phyloP scores from a whole-genome alignment of 2,888 invertebrate genomes.

The Microplitis manilae region DNA sequence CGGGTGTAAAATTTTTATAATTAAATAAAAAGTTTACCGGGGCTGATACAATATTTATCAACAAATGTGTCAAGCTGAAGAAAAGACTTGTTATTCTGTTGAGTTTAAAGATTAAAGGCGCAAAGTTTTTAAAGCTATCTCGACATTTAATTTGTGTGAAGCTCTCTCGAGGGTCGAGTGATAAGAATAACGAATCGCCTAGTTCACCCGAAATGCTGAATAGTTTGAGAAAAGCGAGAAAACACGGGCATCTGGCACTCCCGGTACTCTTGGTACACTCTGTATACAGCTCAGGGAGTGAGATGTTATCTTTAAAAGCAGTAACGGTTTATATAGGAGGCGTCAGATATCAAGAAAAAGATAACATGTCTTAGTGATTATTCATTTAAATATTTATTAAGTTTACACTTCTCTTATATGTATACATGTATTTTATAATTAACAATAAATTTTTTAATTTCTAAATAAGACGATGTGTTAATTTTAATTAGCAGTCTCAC shows the following conservation, averaged over 20 bases:
- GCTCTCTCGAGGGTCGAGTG: constrained; percentile 35
- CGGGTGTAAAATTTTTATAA: background rate
- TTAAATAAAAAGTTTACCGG: background rate
- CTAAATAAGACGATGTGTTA: background rate
- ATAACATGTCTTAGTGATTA: constrained; percentile 28
- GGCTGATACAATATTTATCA: constrained; percentile 24
- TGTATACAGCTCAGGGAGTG: background rate
- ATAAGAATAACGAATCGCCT: constrained; percentile 36
- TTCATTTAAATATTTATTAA: background rate
- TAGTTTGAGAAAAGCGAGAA: constrained; percentile 25
- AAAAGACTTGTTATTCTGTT: constrained; percentile 7
- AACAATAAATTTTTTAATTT: background rate
- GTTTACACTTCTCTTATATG: background rate
- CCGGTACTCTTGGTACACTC: background rate
- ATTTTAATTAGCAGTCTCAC: background rate
- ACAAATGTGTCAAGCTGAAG: constrained; percentile 11
- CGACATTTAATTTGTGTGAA: constrained; percentile 40
- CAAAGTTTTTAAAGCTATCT: constrained; percentile 30
- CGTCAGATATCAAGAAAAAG: constrained; percentile 39
- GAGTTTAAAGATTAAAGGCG: constrained; percentile 23
- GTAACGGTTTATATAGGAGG: constrained; percentile 1
- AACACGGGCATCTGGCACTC: constrained; percentile 29
- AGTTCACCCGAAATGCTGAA: constrained; percentile 24
- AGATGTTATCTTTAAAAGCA: constrained; percentile 22
- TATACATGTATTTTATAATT: background rate